Evolutionary conservation across 2,797 vertebrate species (phyloP), one percentile per base, ranked within the genome.

Genomic region (Tokudaia tokunoshimensis): DNA sequence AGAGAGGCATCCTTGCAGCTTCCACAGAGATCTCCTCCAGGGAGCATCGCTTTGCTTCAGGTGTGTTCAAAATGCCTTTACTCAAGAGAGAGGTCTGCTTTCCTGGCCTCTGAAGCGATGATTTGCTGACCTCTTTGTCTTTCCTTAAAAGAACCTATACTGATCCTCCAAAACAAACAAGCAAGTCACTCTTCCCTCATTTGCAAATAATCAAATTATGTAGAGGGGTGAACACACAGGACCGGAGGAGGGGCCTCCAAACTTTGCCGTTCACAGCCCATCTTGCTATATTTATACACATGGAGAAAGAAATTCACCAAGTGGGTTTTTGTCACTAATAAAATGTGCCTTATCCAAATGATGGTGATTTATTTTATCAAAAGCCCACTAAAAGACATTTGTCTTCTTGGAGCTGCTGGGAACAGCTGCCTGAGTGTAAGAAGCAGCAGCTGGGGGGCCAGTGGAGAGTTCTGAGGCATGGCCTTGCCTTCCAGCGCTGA

Each of bases 381-480:
- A 97, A 95, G 95, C 67, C 65, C 37, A 70, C 82, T 44, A 89
- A 97, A 98, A 94, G 37, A 88, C 87, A 92, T 95, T 96, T 92
- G 83, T 96, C 86, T 97, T 96, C 92, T 74, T 22, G 89, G 94
- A 97, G 94, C 96, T 97, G 95, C 81, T 90, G 37, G 74, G 65
- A 97, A 52, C 93, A 98, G 90, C 94, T 97, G 95, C 95, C 94
- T 91, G 92, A 41, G 47, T 81, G 57, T 63, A 57, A 63, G 84
- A 47, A 55, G 55, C 15, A 63, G 63, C 81, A 83, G 76, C 85
- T 59, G 95, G 80, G 50, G 80, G 92, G 31, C 70, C 59, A 76
- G n/a, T 29, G 72, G 96, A 94, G 26, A 0, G 20, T 78, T 89
- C 65, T 12, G 29, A 89, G 82, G 8, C 34, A 52, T 34, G 29